Percentiles rank a stretch among this genome's conserved stretches.
Conservation (phyloP, 2,888 invertebrate species). For the Zygaena filipendulae region DNA sequence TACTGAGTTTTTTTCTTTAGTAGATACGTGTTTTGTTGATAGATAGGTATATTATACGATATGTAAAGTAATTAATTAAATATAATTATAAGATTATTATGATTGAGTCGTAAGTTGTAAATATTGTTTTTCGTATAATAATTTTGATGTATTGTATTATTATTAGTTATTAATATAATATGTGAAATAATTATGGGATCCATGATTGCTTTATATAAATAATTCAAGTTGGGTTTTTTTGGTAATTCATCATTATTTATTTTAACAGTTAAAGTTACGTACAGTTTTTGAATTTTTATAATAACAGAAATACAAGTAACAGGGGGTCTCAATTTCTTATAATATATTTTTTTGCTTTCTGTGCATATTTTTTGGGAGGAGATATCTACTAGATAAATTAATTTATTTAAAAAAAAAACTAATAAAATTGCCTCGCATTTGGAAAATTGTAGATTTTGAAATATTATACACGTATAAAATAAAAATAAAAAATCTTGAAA, state of each 20-base stretch:
- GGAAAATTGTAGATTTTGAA: slow-evolving; percentile 65
- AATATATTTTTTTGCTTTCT: slow-evolving; percentile 4
- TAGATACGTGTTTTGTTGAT: slow-evolving; percentile 59
- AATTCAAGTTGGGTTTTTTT: slow-evolving; percentile 62
- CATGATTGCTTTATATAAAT: no score
- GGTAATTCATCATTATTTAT: no score
- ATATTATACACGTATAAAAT: slow-evolving; percentile 51
- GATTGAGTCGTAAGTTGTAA: slow-evolving; percentile 48
- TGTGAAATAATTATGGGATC: no score
- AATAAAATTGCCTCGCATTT: slow-evolving; percentile 67
- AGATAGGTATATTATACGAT: slow-evolving; percentile 56
- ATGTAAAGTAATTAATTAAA: slow-evolving; percentile 57
- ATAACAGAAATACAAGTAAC: slow-evolving; percentile 54
- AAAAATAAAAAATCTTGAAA: slow-evolving; percentile 33
- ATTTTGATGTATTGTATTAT: slow-evolving; percentile 58
- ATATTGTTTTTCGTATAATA: slow-evolving; percentile 47
- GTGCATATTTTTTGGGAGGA: slow-evolving; percentile 46
- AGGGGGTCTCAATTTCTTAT: slow-evolving; percentile 40
- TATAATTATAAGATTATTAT: no score
- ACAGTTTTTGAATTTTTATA: no score
- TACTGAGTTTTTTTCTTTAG: slow-evolving; percentile 51
- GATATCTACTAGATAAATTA: no score
- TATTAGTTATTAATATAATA: no score
- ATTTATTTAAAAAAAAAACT: slow-evolving; percentile 39
- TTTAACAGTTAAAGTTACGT: no score